Evolutionary conservation across 1,140 invertebrate genomes (phyloP), one percentile per base, ranked within the genome.

Genomic region (Limonius californicus): DNA sequence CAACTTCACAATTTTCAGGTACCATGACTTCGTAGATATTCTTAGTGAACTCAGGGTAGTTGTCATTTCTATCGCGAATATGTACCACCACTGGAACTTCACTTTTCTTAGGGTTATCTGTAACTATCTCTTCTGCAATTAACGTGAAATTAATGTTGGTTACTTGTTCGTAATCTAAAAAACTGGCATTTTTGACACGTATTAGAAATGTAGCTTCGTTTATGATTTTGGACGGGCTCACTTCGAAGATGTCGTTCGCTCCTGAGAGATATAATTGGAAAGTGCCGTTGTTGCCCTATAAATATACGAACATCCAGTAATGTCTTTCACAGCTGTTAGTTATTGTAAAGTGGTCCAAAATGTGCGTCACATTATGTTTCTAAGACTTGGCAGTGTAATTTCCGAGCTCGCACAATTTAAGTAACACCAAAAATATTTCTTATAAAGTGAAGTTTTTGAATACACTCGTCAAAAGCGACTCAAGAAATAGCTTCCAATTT

Each of bases 171-270:
- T 89, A 97, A 76, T 97, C 95, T 12, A 98, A 78, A 59, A 84
- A 84, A 1, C 83, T 80, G 0, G 93, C 83, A 74, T 96, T 88
- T 75, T 90, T 93, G 0, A 98, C 94, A 61, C 92, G 81, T 59
- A 98, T 90, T 45, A 95, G 80, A 76, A 97, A 95, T 7, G 92
- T 89, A 4, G 92, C 93, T 77, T 97, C 94, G 72, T 97, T 96
- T 15, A 95, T 91, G 2, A 90, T 92, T 74, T 89, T 83, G 3
- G 84, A 85, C 4, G 95, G 95, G 9, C 91, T 92, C 0, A 97
- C 87, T 68, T 96, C 91, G 75, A 98, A 97, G 1, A 93, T 85
- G 63, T 89, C 88, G 61, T 87, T 84, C 66, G 90, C 88, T 20
- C 89, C 90, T 73, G 90, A 85, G 30, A 97, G 78, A 57, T 85